Base-by-base conservation (phyloP, 1,140 invertebrate species). In the Orchestia grillus region DNA sequence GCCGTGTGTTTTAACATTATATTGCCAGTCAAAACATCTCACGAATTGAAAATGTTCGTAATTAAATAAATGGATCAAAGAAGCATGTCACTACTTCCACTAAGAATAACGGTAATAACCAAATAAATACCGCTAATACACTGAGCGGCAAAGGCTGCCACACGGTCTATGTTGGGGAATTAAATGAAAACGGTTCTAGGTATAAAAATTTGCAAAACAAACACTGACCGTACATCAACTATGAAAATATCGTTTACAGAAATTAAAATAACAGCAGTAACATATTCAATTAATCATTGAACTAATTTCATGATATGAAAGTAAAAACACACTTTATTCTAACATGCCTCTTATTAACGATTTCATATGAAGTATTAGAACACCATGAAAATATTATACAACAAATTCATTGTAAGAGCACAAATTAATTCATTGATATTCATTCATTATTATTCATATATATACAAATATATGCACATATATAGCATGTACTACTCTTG, bases 11-110 rank as follows among this genome's bases (percentile, higher is more conserved):
- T 94, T 40, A 94, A 94, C 92, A 94, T 94, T 94, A 47, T 47
- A 47, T 90, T 94, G 92, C 44, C 92, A 44, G 43, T 47, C 40
- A 94, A 94, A 94, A 94, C 43, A 94, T 94, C 44, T 94, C 44
- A 47, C 44, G 92, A 94, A 94, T 94, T n/a, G 44, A 44, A 94
- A 94, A 94, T 94, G 44, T 44, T 94, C 92, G 47, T 44, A 42
- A 45, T 44, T 40, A 45, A 94, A 94, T 45, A 94, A 94, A 94
- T 47, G 40, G 44, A 94, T 47, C 44, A 45, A 94, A 94, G 92
- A 94, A 94, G 92, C 92, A 94, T 94, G 40, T 94, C 43, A 94
- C 92, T 94, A 94, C 92, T 94, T n/a, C 36, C 92, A 47, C 92
- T 94, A 94, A 47, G 92, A 94, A 94, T 94, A 94, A 94, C 44